A percentile compares a stretch with the other conserved stretches of the same genome.
phyloP scores from a whole-genome alignment of 1,140 invertebrate species.

The Hycleus cichorii region DNA sequence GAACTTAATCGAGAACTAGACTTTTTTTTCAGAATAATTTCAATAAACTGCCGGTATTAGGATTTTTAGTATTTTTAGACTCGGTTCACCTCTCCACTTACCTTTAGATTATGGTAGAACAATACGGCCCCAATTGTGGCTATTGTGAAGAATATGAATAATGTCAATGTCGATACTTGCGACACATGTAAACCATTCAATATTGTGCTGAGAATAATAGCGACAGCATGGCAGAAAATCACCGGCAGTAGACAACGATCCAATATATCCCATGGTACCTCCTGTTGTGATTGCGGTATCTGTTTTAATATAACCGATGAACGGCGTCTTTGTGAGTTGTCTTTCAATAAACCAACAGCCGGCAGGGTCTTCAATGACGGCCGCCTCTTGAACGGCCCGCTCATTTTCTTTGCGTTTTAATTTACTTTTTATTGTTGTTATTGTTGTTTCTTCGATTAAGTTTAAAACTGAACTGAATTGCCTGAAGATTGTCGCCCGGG shows the following conservation, averaged over 20 bases:
- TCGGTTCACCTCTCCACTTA: conserved; percentile 39
- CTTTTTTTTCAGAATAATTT: background rate
- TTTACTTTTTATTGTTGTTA: too few species aligned
- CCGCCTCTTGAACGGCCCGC: conserved; percentile 37
- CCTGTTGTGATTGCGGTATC: conserved; percentile 32
- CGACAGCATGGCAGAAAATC: conserved; percentile 67
- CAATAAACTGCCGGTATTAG: too few species aligned
- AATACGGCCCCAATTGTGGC: conserved; percentile 62
- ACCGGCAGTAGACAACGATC: conserved; percentile 69
- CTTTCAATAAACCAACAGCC: conserved; percentile 22
- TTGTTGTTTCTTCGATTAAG: background rate
- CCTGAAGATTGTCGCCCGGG: too few species aligned
- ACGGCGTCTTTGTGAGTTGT: conserved; percentile 20
- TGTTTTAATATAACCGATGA: conserved; percentile 23
- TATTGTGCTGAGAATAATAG: conserved; percentile 61
- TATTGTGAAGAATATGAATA: conserved; percentile 65
- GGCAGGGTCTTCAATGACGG: conserved; percentile 33
- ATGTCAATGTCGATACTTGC: conserved; percentile 62
- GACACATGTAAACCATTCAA: conserved; percentile 64
- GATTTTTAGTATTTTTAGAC: too few species aligned
- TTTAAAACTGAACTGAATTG: background rate
- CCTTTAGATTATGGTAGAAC: conserved; percentile 76
- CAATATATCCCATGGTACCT: conserved; percentile 69
- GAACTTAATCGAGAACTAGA: background rate
- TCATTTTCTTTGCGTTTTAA: conserved; percentile 25